Evolutionary conservation across 2,888 invertebrate genomes (phyloP).

Genomic region (Buathra laborator): DNA sequence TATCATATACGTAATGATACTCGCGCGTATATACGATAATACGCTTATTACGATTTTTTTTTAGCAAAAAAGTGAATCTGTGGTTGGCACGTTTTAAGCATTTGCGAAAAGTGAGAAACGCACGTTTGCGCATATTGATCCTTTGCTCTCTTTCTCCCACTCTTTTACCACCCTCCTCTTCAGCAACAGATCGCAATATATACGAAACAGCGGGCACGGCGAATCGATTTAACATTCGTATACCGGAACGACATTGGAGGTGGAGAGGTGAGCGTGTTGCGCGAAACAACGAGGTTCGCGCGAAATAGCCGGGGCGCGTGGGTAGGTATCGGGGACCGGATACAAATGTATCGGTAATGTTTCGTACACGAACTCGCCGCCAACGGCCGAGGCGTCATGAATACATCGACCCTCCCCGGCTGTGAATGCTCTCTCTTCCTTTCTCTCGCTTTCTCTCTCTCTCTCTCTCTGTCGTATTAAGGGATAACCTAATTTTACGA

Average conservation of each 20-base stretch:
- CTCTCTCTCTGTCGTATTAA: slow-evolving; percentile 65
- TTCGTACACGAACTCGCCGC: slow-evolving; percentile 9
- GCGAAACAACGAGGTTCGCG: slow-evolving; percentile 58
- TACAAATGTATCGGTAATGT: slow-evolving; percentile 68
- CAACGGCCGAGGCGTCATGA: slow-evolving; percentile 42
- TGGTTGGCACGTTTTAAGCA: slow-evolving; percentile 18
- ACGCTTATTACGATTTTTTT: not conserved
- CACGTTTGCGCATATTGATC: slow-evolving; percentile 57
- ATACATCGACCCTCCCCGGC: slow-evolving; percentile 39
- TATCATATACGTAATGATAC: not conserved
- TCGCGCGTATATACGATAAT: not conserved
- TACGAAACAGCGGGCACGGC: slow-evolving; percentile 42
- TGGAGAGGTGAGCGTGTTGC: slow-evolving; percentile 23
- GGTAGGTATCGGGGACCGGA: slow-evolving; percentile 41
- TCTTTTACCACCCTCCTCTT: not conserved
- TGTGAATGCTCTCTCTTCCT: not conserved
- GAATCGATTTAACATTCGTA: slow-evolving; percentile 66
- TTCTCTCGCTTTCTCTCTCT: slow-evolving; percentile 1
- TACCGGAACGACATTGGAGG: slow-evolving; percentile 24
- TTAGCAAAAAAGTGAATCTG: not conserved
- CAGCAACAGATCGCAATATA: slow-evolving; percentile 53
- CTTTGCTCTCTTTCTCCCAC: not conserved
- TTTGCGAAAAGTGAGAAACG: slow-evolving; percentile 54
- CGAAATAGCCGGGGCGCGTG: slow-evolving; percentile 56
- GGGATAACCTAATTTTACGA: slow-evolving; percentile 76